A percentile compares a stretch with the other conserved stretches of the same genome.
These are phyloP conservation scores for Protonibea diacanthus DNA, from an alignment of 2,797 vertebrate genomes.

Conservation along the genomic window DNA sequence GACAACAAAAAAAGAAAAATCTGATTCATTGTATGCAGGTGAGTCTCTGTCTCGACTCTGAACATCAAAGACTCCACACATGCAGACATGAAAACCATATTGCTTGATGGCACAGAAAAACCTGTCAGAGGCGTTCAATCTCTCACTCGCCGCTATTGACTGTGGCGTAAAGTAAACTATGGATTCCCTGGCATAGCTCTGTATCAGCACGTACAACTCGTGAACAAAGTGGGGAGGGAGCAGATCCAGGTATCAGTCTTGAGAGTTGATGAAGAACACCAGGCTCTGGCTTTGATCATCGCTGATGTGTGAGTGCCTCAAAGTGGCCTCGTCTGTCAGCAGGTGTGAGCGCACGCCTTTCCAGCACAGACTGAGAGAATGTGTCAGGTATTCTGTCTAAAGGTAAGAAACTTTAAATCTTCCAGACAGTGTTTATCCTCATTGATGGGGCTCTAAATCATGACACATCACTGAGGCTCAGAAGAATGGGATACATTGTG, in stretches of 20 bases:
- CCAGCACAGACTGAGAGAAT: constrained; percentile 49
- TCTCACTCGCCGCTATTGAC: constrained; percentile 54
- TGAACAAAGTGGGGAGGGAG: constrained; percentile 70
- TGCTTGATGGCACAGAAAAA: constrained; percentile 53
- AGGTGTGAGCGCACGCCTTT: constrained; percentile 51
- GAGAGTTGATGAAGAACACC: constrained; percentile 69
- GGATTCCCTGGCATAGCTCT: constrained; percentile 54
- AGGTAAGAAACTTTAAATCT: constrained; percentile 63
- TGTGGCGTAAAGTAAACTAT: constrained; percentile 63
- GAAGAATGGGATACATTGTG: constrained; percentile 36
- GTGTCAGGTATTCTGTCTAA: constrained; percentile 63
- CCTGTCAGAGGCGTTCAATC: constrained; percentile 64
- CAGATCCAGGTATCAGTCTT: constrained; percentile 58
- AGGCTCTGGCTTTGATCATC: constrained; percentile 72
- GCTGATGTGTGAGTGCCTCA: constrained; percentile 65
- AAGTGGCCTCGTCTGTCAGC: constrained; percentile 76
- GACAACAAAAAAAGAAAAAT: constrained; percentile 37
- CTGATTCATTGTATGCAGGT: constrained; percentile 72
- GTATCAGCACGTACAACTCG: constrained; percentile 62
- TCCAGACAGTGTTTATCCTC: constrained; percentile 61
- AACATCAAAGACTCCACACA: constrained; percentile 66
- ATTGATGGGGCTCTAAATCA: constrained; percentile 47
- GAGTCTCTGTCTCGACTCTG: constrained; percentile 45
- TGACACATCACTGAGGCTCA: constrained; percentile 13
- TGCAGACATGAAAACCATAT: constrained; percentile 59